phyloP scores from a whole-genome alignment of 1,140 invertebrate genomes.

The Caenorhabditis elegans region WBcel235 BX284602.5:10684501-10685000 shows the following conservation, averaged over 20 bases:
- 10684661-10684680: no score
- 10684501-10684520: neutral
- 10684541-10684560: constrained; percentile 1
- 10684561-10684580: neutral
- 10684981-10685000: neutral
- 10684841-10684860: neutral
- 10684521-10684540: neutral
- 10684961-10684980: neutral
- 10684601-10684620: constrained; percentile 27
- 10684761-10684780: no score
- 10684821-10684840: neutral
- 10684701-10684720: no score
- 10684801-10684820: no score
- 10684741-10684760: no score
- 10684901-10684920: constrained; percentile 24
- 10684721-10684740: no score
- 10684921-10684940: constrained; percentile 18
- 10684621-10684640: constrained; percentile 11
- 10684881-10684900: neutral
- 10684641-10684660: neutral
- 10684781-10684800: no score
- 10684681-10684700: no score
- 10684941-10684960: neutral
- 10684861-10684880: neutral
- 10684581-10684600: constrained; percentile 1